phyloP scores from a whole-genome alignment of 92 coral and sea anemone genomes.

The Micromussa lordhowensis region DNA sequence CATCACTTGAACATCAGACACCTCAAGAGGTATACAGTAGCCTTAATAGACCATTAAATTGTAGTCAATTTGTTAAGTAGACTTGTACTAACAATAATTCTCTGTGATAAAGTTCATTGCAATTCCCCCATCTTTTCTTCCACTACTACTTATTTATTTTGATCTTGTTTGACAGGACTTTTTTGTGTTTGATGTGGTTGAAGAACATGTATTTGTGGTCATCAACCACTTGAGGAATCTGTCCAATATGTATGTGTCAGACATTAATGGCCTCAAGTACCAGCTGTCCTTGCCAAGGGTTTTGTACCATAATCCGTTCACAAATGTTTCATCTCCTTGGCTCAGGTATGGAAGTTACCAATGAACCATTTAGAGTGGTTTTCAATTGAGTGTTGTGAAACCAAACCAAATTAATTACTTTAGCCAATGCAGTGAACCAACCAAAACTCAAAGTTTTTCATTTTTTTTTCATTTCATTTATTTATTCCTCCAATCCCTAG shows the following conservation, averaged over 20 bases:
- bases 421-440: too few species aligned
- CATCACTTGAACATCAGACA: too few species aligned
- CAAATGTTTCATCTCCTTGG: constrained; percentile 98
- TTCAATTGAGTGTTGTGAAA: too few species aligned
- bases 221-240: constrained; percentile 87
- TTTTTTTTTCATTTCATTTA: too few species aligned
- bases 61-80: too few species aligned
- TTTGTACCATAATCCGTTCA: constrained; percentile 92
- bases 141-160: not conserved
- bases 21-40: too few species aligned
- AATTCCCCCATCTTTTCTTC: not conserved
- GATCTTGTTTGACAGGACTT: constrained; percentile 69
- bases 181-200: constrained; percentile 84
- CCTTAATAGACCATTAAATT: too few species aligned
- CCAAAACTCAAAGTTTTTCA: too few species aligned
- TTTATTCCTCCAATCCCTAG: too few species aligned
- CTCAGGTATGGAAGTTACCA: constrained; percentile 69
- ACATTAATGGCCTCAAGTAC: constrained; percentile 73
- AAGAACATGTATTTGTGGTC: constrained; percentile 85
- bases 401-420: too few species aligned
- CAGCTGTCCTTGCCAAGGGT: constrained; percentile 88
- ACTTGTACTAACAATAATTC: too few species aligned
- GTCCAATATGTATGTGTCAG: constrained; percentile 88
- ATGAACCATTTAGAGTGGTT: too few species aligned
- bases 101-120: not conserved